Base-by-base conservation (phyloP, 2,797 vertebrate genomes). In the Lindbergichthys nudifrons region DNA sequence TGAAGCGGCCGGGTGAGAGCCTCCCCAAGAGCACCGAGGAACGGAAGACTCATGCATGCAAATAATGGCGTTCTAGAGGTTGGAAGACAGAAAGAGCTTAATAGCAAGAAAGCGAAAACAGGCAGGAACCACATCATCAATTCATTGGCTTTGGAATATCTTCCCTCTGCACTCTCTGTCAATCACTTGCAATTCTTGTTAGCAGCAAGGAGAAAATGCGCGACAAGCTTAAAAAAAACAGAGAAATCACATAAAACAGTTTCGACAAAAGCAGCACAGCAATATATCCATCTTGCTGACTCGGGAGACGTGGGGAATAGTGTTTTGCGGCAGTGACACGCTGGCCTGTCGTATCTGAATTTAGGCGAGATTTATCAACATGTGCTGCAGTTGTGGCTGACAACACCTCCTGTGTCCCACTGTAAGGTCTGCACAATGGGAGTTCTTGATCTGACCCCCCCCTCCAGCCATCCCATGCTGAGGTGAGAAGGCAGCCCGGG, bases 271-370 rank as follows among this genome's bases (percentile, higher is more conserved):
- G 70, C 61, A 54, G 60, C 73, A 63, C 62, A 81, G 79, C 61
- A 65, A 88, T 60, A 89, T 78, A 91, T 93, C 80, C 78, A 90
- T 92, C 86, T 89, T 86, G 81, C 80, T 90, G 86, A 88, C 85
- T 76, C 57, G 36, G 64, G 71, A 85, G 77, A 88, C 50, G 21
- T 26, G 48, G 81, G 77, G 79, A 86, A 88, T 77, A 64, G 70
- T 77, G 70, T 79, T 80, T 81, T 80, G 71, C 72, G 61, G 83
- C 70, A 83, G 78, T 81, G 84, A 85, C 84, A 89, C 41, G 78
- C 61, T 76, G 72, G 76, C 70, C 81, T 88, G 85, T 84, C 71
- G 43, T 19, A 75, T 84, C 79, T 72, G 78, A 85, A 86, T 82
- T 58, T 12, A 14, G 58, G 60, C 47, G 42, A 79, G 80, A 92